Evolutionary conservation across 2,113 vertebrate genomes (phyloP).

Genomic region (Lepisosteus oculatus): DNA sequence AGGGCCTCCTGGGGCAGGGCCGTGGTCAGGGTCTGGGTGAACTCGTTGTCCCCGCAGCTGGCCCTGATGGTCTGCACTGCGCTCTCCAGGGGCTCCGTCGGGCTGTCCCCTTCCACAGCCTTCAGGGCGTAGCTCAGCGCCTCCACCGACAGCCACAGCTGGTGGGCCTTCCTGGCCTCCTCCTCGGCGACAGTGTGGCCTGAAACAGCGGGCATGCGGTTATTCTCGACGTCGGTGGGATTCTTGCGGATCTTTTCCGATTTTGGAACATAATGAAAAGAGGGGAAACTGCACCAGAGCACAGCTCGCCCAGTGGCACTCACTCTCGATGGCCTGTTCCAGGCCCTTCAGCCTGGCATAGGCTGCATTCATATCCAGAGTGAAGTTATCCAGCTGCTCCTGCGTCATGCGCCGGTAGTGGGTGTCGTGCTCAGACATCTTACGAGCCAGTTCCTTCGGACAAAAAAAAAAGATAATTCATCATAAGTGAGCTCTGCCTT

Average conservation of each 20-base stretch:
- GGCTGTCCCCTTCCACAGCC: conserved; percentile 61
- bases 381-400: conserved; percentile 93
- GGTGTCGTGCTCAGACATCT: conserved; percentile 84
- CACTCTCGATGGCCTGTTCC: conserved; percentile 93
- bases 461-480: neutral
- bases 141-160: conserved; percentile 94
- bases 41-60: conserved; percentile 73
- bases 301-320: conserved; percentile 39
- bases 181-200: conserved; percentile 87
- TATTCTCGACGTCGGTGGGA: no score
- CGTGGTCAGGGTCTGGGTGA: conserved; percentile 72
- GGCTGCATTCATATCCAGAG: conserved; percentile 89
- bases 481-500: neutral
- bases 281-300: no score
- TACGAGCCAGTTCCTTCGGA: conserved; percentile 74
- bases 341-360: conserved; percentile 88
- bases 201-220: conserved; percentile 35
- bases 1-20: conserved; percentile 82
- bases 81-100: conserved; percentile 71
- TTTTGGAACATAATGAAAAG: no score
- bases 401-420: conserved; percentile 81
- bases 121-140: conserved; percentile 79
- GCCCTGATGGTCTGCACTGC: conserved; percentile 72
- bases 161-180: conserved; percentile 85
- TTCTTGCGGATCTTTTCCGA: no score